These are phyloP conservation scores for Conistra vaccinii DNA, from an alignment of 2,888 invertebrate species.

Conservation along the genomic window DNA sequence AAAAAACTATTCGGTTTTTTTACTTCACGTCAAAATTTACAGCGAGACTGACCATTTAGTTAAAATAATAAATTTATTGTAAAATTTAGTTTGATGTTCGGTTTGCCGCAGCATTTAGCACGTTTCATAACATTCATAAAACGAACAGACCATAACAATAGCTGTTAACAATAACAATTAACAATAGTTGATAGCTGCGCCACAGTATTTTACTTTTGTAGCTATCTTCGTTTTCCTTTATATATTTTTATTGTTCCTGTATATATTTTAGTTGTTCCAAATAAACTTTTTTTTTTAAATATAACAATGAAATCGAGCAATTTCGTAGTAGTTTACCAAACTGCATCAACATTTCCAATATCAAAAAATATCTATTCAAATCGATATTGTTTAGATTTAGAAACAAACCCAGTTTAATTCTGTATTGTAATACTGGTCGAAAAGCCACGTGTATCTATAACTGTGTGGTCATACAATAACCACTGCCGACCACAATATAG, in stretches of 20 bases:
- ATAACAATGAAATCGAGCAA: not conserved
- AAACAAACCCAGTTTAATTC: not conserved
- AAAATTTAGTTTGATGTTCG: too few species aligned
- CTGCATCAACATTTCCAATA: not conserved
- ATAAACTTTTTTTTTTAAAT: too few species aligned
- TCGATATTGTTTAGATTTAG: not conserved
- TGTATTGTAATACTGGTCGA: not conserved
- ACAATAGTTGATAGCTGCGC: too few species aligned
- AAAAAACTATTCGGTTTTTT: too few species aligned
- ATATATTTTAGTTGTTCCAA: too few species aligned
- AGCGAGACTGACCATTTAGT: too few species aligned
- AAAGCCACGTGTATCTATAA: constrained; percentile 14
- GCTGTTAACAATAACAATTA: too few species aligned
- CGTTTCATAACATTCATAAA: not conserved
- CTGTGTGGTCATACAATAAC: constrained; percentile 21
- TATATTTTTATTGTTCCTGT: too few species aligned
- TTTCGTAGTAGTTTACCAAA: not conserved
- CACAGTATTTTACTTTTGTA: too few species aligned
- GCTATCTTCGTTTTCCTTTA: too few species aligned
- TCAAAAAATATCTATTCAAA: not conserved
- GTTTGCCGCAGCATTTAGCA: not conserved
- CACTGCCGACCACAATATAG: constrained; percentile 40
- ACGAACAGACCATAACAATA: not conserved
- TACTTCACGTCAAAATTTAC: too few species aligned
- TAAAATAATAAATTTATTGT: too few species aligned